phyloP scores from a whole-genome alignment of 2,888 invertebrate genomes.

The Orthosia cruda region DNA sequence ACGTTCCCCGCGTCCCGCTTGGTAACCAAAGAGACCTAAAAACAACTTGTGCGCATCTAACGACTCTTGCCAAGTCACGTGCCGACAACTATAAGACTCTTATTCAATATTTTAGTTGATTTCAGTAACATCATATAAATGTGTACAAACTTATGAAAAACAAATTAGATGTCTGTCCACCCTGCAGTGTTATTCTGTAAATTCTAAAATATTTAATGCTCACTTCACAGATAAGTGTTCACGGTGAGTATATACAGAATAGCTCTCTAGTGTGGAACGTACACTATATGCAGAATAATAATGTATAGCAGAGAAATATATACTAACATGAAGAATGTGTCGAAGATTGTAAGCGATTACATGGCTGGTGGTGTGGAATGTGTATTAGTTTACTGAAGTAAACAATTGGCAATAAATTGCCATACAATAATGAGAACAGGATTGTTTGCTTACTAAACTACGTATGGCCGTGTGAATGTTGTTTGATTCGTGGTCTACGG shows the following conservation, averaged over 20 bases:
- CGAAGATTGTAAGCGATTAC: constrained; percentile 7
- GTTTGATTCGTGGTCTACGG: neutral
- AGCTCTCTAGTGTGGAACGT: constrained; percentile 13
- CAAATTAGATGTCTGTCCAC: too few relatives aligned
- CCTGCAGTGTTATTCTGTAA: too few relatives aligned
- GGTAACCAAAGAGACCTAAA: too few relatives aligned
- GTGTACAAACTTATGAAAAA: neutral
- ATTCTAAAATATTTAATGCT: too few relatives aligned
- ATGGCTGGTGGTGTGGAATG: constrained; percentile 25
- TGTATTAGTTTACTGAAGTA: constrained; percentile 18
- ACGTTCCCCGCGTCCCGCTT: too few relatives aligned
- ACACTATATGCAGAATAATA: neutral
- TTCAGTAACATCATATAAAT: neutral
- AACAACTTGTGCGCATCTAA: too few relatives aligned
- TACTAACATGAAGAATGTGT: neutral
- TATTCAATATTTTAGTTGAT: neutral
- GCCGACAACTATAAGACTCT: too few relatives aligned
- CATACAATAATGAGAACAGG: constrained; percentile 21
- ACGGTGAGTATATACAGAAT: too few relatives aligned
- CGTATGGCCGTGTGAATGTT: constrained; percentile 6
- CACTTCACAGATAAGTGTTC: too few relatives aligned
- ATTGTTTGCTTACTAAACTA: constrained; percentile 20
- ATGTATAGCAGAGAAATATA: neutral
- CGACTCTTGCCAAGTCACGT: too few relatives aligned
- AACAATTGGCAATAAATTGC: constrained; percentile 50